Percentiles rank a stretch among this genome's conserved stretches.
Evolutionary conservation across 2,797 vertebrate genomes (phyloP).

Genomic region (Anguilla marmorata): DNA sequence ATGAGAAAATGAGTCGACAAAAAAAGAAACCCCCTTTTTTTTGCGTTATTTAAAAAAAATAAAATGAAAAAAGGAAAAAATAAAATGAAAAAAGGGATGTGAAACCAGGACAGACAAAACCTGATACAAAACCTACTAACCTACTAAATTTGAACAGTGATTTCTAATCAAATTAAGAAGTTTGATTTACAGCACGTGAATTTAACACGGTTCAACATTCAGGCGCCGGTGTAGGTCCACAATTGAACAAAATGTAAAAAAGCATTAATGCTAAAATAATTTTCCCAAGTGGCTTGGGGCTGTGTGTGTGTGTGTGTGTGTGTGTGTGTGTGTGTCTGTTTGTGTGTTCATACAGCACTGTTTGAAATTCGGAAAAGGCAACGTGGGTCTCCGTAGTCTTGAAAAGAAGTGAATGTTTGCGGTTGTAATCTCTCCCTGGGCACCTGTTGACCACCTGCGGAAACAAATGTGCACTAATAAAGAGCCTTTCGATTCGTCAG

Average conservation of each 20-base stretch:
- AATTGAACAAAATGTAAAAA: not conserved
- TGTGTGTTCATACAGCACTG: not conserved
- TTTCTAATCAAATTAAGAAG: constrained; percentile 48
- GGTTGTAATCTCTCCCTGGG: not conserved
- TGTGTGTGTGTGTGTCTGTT: not conserved
- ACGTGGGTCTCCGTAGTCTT: not conserved
- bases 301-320: not conserved
- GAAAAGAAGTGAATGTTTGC: not conserved
- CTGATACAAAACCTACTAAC: too few relatives aligned
- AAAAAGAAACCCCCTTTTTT: constrained; percentile 38
- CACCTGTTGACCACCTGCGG: constrained; percentile 23
- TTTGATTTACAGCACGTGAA: constrained; percentile 20
- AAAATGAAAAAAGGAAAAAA: not conserved
- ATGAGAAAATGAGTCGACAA: constrained; percentile 17
- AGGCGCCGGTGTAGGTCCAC: not conserved
- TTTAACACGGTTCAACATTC: not conserved
- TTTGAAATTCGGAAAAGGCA: constrained; percentile 18
- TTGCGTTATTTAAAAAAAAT: constrained; percentile 45
- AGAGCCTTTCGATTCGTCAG: constrained; percentile 12
- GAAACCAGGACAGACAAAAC: not conserved
- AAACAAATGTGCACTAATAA: constrained; percentile 8
- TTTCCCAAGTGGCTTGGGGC: not conserved
- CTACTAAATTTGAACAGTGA: constrained; percentile 57
- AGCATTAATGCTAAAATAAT: not conserved
- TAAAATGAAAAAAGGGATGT: not conserved